Evolutionary conservation across 2,113 vertebrate species (phyloP), one percentile per base, ranked within the genome.

Genomic region (Istiophorus platypterus): DNA sequence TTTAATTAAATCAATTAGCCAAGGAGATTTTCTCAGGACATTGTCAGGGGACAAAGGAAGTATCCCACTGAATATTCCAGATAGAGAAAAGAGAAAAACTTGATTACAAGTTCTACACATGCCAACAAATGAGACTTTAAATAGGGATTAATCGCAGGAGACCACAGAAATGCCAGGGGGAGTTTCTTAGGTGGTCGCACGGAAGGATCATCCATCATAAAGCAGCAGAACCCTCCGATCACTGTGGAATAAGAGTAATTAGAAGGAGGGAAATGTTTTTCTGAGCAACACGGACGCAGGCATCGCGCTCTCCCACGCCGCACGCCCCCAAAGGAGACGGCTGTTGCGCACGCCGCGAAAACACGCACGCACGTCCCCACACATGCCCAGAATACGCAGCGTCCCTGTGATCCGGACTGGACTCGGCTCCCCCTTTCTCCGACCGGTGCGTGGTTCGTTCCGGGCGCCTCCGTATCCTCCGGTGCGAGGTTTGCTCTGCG

Each of bases 371-470:
- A 18, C 45, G 56, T 34, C 39, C 42, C 26, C 64, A 22, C 52
- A 26, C 59, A 20, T 29, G 62, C 31, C 18, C 11, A 49, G 57
- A 67, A 87, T 81, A 80, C 65, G 75, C 81, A 47, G 51, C 52
- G 81, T 83, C 73, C n/a, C n/a, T 63, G 34, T 45, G 5, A n/a
- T 52, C 5, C 17, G 71, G 59, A 15, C 18, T 61, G 67, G 68
- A 74, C 69, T 77, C 80, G 41, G 52, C 37, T 39, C 85, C 90
- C 81, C 73, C 77, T 75, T 31, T 14, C 9, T 10, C 71, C 27
- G 49, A 70, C 37, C 63, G 22, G 74, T 14, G 56, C 2, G 81
- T 92, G 93, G 91, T 92, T 91, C 84, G 76, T 89, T 92, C 93
- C 92, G 72, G 79, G 56, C 56, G 81, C 56, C 82, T 80, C 64